Evolutionary conservation across 2,888 invertebrate genomes (phyloP), one percentile per base, ranked within the genome.

Genomic region (Acleris laterana): DNA sequence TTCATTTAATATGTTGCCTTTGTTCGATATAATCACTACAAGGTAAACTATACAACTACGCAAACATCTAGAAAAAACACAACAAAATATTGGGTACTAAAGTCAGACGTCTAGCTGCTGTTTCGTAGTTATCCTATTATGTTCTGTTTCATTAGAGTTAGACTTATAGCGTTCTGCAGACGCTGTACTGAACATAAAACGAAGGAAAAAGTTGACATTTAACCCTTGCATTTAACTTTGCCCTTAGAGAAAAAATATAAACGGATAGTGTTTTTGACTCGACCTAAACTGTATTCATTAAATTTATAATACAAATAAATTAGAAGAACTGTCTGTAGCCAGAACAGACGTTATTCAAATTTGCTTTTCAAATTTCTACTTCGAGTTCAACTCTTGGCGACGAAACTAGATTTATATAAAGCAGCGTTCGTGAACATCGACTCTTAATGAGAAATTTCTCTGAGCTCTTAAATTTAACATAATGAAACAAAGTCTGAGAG

Each of bases 361-460:
- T 38, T 17, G 17, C 44, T 44, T 5, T 44, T 16, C 5, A 44
- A 3, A n/a, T n/a, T 44, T 44, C n/a, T 16, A 44, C 46, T 38
- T 55, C 42, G 42, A 7, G 22, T 16, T 44, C n/a, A 11, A 56
- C n/a, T 44, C 22, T 49, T 49, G 7, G 49, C 49, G 49, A 19
- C 20, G 19, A 20, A 19, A 49, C 19, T 17, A 46, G 5, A 46
- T 46, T 46, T 49, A 11, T 49, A 20, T 20, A 49, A 9, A n/a
- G 20, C 44, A 56, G 56, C 56, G n/a, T 58, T 48, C 52, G 13
- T 52, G 22, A 52, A 28, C 52, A 19, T 49, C 49, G 49, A 20
- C 17, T 49, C 44, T 20, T 56, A 56, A 56, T 44, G 55, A 56
- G 56, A 56, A 56, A 56, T 56, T 44, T 56, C 56, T 55, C 16